Evolutionary conservation across 2,113 vertebrate species (phyloP), one percentile per base, ranked within the genome.

Genomic region (Delphinus delphis): DNA sequence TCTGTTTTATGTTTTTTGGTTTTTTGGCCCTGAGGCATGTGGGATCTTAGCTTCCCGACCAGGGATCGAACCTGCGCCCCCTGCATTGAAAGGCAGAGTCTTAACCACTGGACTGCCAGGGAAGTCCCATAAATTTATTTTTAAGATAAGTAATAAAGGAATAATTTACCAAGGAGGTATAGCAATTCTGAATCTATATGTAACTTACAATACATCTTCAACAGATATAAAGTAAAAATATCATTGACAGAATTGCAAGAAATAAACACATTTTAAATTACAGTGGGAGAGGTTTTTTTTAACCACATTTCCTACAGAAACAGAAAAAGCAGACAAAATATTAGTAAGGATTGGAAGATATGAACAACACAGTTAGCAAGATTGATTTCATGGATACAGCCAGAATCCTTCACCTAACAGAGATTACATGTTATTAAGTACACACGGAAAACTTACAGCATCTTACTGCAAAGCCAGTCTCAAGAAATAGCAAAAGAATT

Each of bases 321-420:
- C 17, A 92, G 38, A 84, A 88, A 93, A 67, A 44, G 20, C 6
- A 65, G 80, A 71, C 15, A 80, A 90, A 88, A 47, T 53, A 14
- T 73, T 79, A 84, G 71, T 73, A 79, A 96, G n/a, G 47, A 93
- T 77, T 18, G 62, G 47, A 85, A 70, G 82, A 90, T n/a, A 85
- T 8, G 44, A 88, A 88, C 26, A 88, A 28, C 38, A 87, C 18
- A 33, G 26, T 73, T 73, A 93, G 83, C 17, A 88, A 93, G 44
- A 4, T 13, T 81, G 8, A 44, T 73, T 84, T 88, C 80, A 70
- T 36, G 23, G 5, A 77, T 68, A 68, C 7, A 88, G 33, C 3
- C 36, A 91, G 76, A 90, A 83, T 88, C 31, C 50, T 80, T 88
- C 65, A 79, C 38, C n/a, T 73, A 83, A 86, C 26, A 58, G 58